Percentiles rank a stretch among this genome's conserved stretches.
Conservation (phyloP, 2,888 invertebrate species). For the Drosophila affinis region DNA sequence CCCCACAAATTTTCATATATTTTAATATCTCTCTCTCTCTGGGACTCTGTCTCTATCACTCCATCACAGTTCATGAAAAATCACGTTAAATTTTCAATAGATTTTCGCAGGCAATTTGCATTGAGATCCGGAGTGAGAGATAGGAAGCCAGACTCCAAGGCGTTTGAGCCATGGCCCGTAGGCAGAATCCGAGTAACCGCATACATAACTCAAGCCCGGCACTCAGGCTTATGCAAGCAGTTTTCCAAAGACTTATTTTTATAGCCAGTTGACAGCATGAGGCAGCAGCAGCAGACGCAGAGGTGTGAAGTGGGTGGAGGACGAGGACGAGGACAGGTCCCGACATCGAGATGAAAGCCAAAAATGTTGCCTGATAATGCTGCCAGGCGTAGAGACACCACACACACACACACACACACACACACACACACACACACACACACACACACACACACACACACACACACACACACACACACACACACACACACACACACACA, state of each 20-base stretch:
- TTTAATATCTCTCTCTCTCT: not conserved
- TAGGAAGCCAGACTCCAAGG: slow-evolving; percentile 25
- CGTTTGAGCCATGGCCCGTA: not conserved
- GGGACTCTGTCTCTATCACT: too few species aligned
- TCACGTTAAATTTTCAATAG: slow-evolving; percentile 40
- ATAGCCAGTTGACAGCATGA: slow-evolving; percentile 23
- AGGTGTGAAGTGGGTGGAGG: not conserved
- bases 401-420: slow-evolving; percentile 9
- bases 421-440: slow-evolving; percentile 13
- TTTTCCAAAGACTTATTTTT: slow-evolving; percentile 34
- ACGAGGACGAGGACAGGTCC: slow-evolving; percentile 6
- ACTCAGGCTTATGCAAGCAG: slow-evolving; percentile 31
- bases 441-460: slow-evolving; percentile 16
- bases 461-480: slow-evolving; percentile 1
- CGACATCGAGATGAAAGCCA: slow-evolving; percentile 43
- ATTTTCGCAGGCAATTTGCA: slow-evolving; percentile 45
- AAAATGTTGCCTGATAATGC: slow-evolving; percentile 43
- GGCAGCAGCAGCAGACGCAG: not conserved
- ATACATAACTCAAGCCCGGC: slow-evolving; percentile 25
- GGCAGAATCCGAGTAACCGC: slow-evolving; percentile 10
- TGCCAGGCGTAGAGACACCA: slow-evolving; percentile 16
- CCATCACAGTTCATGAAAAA: slow-evolving; percentile 1
- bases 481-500: slow-evolving; percentile 19
- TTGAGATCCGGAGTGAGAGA: slow-evolving; percentile 25
- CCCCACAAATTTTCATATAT: not conserved